Percentiles rank a stretch among this genome's conserved stretches.
Evolutionary conservation across 2,888 invertebrate genomes (phyloP).

Genomic region (Ptychoptera contaminata): DNA sequence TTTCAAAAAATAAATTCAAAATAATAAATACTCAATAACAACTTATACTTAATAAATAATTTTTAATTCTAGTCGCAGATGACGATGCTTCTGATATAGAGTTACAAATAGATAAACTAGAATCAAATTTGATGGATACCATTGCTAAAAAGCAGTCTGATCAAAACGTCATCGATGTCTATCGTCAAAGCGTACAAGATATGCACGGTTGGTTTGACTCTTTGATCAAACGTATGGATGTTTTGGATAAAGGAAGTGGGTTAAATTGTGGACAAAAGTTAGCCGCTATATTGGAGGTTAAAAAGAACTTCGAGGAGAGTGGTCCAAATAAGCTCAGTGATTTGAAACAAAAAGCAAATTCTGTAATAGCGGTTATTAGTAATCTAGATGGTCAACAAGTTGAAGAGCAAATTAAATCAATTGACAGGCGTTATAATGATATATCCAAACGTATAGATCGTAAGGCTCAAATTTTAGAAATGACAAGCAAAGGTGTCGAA

Average conservation of each 20-base stretch:
- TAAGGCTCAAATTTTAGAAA: constrained; percentile 68
- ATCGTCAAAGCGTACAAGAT: constrained; percentile 55
- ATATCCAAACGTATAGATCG: constrained; percentile 70
- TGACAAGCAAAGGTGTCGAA: constrained; percentile 68
- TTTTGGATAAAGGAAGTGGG: constrained; percentile 70
- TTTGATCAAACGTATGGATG: constrained; percentile 63
- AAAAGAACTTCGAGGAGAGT: constrained; percentile 54
- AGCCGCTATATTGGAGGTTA: constrained; percentile 53
- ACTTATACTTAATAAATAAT: neutral
- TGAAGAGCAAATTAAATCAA: constrained; percentile 74
- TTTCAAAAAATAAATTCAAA: neutral
- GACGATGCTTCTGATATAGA: constrained; percentile 57
- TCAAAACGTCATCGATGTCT: constrained; percentile 62
- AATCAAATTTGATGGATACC: constrained; percentile 50
- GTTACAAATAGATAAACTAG: constrained; percentile 52
- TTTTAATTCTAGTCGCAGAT: constrained; percentile 22
- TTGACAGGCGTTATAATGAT: constrained; percentile 72
- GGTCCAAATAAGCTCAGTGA: constrained; percentile 56
- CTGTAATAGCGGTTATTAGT: constrained; percentile 65
- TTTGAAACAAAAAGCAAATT: constrained; percentile 50
- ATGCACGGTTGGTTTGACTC: constrained; percentile 72
- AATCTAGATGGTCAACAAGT: constrained; percentile 82
- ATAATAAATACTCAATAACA: neutral
- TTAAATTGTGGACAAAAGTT: constrained; percentile 67
- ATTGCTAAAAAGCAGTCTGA: constrained; percentile 61